phyloP scores from a whole-genome alignment of 2,888 invertebrate genomes.

The Capitulum mitella region DNA sequence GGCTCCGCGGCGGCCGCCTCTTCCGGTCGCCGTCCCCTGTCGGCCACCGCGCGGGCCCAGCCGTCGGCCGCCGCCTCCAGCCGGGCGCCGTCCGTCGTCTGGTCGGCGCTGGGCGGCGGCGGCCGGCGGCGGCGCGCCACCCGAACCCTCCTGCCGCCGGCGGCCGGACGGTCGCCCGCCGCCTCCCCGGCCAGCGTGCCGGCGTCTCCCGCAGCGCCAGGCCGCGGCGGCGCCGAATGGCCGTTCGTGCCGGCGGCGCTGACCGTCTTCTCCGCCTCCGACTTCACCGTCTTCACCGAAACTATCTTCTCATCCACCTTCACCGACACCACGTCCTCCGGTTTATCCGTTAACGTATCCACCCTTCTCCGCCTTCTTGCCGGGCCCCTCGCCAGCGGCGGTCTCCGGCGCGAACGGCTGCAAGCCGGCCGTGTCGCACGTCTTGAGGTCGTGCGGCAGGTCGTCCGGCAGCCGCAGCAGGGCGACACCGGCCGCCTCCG shows the following conservation, averaged over 20 bases:
- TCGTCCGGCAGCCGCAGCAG: neutral
- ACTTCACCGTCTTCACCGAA: neutral
- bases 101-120: neutral
- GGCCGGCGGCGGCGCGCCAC: neutral
- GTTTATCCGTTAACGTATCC: too few species aligned
- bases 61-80: neutral
- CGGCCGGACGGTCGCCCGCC: neutral
- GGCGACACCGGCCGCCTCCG: neutral
- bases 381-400: too few species aligned
- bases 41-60: neutral
- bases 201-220: neutral
- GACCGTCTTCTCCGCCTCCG: neutral
- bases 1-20: too few species aligned
- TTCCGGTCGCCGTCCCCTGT: neutral
- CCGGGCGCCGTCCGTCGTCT: neutral
- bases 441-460: neutral
- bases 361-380: too few species aligned
- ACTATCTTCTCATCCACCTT: neutral
- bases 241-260: neutral
- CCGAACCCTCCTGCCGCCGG: neutral
- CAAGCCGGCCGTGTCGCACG: neutral
- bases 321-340: neutral
- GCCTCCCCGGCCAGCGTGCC: neutral
- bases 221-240: neutral
- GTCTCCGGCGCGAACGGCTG: neutral